Percentiles rank a stretch among this genome's conserved stretches.
These are phyloP conservation scores for Poecile montanus DNA, from an alignment of 2,797 vertebrate genomes.

Conservation along the genomic window DNA sequence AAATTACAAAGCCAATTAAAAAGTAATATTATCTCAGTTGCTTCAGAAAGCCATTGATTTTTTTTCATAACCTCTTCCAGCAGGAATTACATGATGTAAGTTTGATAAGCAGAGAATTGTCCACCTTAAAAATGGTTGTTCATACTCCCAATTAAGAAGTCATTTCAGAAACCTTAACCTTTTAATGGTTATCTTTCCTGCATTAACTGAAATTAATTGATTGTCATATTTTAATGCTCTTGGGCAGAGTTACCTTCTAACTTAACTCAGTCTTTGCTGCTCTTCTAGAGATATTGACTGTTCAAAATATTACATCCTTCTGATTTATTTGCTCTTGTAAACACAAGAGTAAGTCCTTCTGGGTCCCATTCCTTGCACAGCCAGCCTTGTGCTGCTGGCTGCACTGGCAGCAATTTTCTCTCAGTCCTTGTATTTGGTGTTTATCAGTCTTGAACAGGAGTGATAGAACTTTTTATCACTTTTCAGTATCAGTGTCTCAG, in stretches of 20 bases:
- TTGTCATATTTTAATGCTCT: neutral
- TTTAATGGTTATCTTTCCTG: neutral
- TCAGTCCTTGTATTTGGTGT: neutral
- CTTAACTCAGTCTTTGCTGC: neutral
- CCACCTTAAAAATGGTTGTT: neutral
- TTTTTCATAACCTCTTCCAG: neutral
- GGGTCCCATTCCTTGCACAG: neutral
- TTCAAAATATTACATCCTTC: neutral
- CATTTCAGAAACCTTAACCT: neutral
- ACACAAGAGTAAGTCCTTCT: neutral
- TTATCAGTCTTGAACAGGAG: neutral
- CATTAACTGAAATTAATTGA: neutral
- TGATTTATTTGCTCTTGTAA: neutral
- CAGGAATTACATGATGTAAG: neutral
- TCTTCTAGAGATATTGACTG: neutral
- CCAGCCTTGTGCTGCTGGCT: neutral
- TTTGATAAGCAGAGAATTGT: neutral
- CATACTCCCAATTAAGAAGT: neutral
- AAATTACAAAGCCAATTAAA: neutral
- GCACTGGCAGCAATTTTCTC: neutral
- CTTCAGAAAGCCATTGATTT: neutral
- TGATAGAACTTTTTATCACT: neutral
- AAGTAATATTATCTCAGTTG: neutral
- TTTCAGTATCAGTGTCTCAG: neutral
- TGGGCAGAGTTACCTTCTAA: neutral